These are phyloP conservation scores for Phalera bucephala DNA, from an alignment of 2,888 invertebrate species.

Conservation along the genomic window DNA sequence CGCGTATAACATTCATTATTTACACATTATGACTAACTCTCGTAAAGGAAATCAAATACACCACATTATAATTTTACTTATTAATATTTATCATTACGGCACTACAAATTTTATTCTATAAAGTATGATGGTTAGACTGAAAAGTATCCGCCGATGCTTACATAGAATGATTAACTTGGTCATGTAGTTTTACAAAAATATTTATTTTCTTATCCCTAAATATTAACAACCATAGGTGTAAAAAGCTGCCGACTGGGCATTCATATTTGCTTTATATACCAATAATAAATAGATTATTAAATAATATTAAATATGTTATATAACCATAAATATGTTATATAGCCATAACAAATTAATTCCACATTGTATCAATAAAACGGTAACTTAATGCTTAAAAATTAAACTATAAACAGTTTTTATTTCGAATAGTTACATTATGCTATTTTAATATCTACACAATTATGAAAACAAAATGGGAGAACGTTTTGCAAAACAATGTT, in stretches of 20 bases:
- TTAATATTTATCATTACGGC: conserved; percentile 51
- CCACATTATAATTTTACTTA: conserved; percentile 51
- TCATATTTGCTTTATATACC: background rate
- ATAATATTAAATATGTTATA: no score
- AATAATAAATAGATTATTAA: background rate
- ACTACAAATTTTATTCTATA: conserved; percentile 45
- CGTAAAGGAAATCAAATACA: conserved; percentile 68
- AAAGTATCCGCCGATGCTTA: conserved; percentile 29
- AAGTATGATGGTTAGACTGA: background rate
- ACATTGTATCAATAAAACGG: conserved; percentile 31
- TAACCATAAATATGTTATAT: no score
- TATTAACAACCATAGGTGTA: conserved; percentile 53
- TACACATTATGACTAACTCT: conserved; percentile 70
- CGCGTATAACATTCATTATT: conserved; percentile 45
- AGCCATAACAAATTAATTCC: no score
- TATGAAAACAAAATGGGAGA: conserved; percentile 8
- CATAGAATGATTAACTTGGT: conserved; percentile 62
- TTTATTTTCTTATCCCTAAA: conserved; percentile 56
- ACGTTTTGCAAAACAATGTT: conserved; percentile 27
- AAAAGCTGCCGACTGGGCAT: no score
- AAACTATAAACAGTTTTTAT: no score
- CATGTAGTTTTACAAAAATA: conserved; percentile 67
- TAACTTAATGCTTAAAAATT: conserved; percentile 33
- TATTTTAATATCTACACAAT: no score
- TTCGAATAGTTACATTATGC: no score